phyloP scores from a whole-genome alignment of 2,797 vertebrate species.

The Delichon dasypus region DNA sequence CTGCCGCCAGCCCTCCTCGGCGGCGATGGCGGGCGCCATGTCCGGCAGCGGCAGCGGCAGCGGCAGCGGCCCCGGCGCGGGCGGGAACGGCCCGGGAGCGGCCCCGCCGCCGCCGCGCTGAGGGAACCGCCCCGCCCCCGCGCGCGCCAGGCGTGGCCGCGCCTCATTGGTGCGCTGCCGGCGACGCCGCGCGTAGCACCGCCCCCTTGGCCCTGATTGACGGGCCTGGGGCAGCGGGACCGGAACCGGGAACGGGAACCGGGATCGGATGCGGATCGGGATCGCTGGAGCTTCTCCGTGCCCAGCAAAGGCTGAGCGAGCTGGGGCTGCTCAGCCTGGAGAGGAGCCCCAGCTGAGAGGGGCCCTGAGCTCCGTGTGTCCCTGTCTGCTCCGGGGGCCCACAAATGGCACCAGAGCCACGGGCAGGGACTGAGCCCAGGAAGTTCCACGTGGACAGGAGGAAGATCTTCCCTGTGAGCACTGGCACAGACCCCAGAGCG shows the following conservation, averaged over 20 bases:
- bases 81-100: neutral
- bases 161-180: accelerated
- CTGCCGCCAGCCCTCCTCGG: constrained; percentile 62
- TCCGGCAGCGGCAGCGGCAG: neutral
- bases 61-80: neutral
- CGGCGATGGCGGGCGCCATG: constrained; percentile 30
- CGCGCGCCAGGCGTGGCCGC: neutral
- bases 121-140: neutral
- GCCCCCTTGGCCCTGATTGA: neutral
- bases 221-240: neutral
- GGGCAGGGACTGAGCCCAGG: neutral
- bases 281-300: neutral
- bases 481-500: neutral
- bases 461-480: neutral
- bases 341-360: neutral
- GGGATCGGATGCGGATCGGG: too few species aligned
- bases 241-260: neutral
- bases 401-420: accelerated
- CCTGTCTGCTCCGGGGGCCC: neutral
- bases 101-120: neutral
- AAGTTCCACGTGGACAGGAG: neutral
- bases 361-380: neutral
- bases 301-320: neutral
- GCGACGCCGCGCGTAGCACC: accelerated
- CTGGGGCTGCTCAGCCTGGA: neutral